Evolutionary conservation across 2,797 vertebrate species (phyloP).

Genomic region (Oryzias sinensis): DNA sequence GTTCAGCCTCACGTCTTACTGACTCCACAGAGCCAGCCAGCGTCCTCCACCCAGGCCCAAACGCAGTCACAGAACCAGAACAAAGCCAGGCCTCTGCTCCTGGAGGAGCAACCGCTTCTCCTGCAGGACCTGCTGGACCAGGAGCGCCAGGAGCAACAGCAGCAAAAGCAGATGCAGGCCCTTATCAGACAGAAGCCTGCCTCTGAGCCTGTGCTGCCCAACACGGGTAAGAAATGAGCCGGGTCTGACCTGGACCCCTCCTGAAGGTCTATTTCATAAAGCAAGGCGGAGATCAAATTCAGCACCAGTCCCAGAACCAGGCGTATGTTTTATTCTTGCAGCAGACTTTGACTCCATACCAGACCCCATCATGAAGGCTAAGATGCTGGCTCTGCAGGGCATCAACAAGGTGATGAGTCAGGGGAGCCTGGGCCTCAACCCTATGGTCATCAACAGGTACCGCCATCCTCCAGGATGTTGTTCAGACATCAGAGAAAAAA

Average conservation of each 20-base stretch:
- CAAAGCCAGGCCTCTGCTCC: slow-evolving; percentile 80
- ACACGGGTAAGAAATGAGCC: slow-evolving; percentile 54
- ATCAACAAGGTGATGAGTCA: slow-evolving; percentile 99
- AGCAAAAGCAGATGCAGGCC: slow-evolving; percentile 97
- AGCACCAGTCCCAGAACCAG: neutral
- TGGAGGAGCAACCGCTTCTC: slow-evolving; percentile 95
- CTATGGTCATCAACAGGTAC: slow-evolving; percentile 91
- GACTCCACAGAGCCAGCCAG: slow-evolving; percentile 39
- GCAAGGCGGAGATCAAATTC: neutral
- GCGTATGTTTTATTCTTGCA: slow-evolving; percentile 5
- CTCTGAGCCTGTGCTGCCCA: slow-evolving; percentile 82
- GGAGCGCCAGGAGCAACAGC: slow-evolving; percentile 96
- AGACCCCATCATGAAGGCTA: slow-evolving; percentile 98
- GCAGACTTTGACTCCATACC: slow-evolving; percentile 92
- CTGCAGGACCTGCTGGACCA: slow-evolving; percentile 97
- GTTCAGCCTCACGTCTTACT: slow-evolving; percentile 47
- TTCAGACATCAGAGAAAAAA: too few relatives aligned
- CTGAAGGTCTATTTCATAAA: too few relatives aligned
- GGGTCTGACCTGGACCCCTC: neutral
- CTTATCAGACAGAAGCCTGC: slow-evolving; percentile 88
- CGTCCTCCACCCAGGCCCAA: slow-evolving; percentile 28
- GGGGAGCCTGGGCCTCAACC: slow-evolving; percentile 85
- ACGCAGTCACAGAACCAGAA: slow-evolving; percentile 60
- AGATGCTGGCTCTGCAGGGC: slow-evolving; percentile 97
- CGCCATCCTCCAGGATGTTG: neutral